Conservation (phyloP, 2,113 vertebrate species). For the Odocoileus virginianus region DNA sequence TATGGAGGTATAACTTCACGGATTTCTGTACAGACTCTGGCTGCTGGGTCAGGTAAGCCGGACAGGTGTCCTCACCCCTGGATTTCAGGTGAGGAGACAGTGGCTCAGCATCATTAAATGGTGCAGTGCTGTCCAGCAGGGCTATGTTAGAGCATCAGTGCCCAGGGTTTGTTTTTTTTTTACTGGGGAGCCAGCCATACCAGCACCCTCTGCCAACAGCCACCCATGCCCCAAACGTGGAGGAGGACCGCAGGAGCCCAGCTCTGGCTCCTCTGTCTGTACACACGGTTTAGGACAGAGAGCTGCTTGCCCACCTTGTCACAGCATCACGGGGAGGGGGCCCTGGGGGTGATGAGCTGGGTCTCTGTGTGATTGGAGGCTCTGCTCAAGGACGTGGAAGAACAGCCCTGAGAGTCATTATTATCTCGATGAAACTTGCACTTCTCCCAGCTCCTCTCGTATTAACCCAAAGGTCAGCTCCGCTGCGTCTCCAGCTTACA, state of each 20-base stretch:
- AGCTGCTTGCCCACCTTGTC: neutral
- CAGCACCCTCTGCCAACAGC: neutral
- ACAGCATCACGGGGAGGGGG: accelerated
- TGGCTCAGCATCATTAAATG: accelerated
- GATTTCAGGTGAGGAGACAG: neutral
- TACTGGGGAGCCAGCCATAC: accelerated
- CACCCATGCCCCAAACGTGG: neutral
- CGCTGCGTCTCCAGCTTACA: neutral
- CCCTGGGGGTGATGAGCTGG: accelerated
- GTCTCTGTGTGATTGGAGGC: neutral
- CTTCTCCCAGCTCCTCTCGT: neutral
- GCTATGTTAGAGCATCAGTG: accelerated
- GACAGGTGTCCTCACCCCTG: accelerated
- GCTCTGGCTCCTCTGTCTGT: neutral
- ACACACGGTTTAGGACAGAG: accelerated
- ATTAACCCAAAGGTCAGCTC: accelerated
- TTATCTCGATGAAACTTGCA: neutral
- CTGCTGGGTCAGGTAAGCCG: accelerated
- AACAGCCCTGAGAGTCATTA: neutral
- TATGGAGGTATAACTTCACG: accelerated
- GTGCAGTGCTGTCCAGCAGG: neutral
- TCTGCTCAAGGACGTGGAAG: accelerated
- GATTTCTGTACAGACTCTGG: too few relatives aligned
- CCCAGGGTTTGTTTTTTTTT: neutral
- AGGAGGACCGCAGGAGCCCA: neutral